A percentile compares a stretch with the other conserved stretches of the same genome.
Evolutionary conservation across 1,140 invertebrate species (phyloP).

Genomic region (Caenorhabditis inopinata): DNA sequence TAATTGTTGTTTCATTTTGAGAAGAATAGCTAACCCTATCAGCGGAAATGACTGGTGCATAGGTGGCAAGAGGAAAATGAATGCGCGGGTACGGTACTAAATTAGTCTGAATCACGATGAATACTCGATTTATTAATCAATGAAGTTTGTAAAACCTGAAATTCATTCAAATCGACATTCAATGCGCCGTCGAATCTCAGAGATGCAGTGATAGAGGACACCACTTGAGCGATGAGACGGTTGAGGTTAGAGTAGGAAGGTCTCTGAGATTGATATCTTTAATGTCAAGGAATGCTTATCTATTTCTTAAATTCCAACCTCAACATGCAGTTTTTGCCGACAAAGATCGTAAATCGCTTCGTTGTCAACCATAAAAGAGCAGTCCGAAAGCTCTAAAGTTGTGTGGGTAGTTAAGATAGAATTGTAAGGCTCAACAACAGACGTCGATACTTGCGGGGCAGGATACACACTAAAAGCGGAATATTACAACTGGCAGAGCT

Average conservation of each 20-base stretch:
- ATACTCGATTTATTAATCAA: too few relatives aligned
- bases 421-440: conserved; percentile 69
- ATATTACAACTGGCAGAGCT: neutral
- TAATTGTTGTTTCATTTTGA: neutral
- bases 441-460: conserved; percentile 74
- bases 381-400: conserved; percentile 77
- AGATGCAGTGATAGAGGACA: conserved; percentile 80
- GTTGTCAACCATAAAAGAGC: conserved; percentile 81
- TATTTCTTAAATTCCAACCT: neutral
- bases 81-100: conserved; percentile 71
- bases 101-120: conserved; percentile 71
- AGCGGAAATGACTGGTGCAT: conserved; percentile 80
- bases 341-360: conserved; percentile 82
- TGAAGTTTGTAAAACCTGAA: too few relatives aligned
- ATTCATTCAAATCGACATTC: conserved; percentile 82
- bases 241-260: conserved; percentile 81
- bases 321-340: conserved; percentile 69
- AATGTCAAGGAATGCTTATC: neutral
- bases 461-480: conserved; percentile 76
- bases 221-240: conserved; percentile 79
- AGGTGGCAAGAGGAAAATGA: conserved; percentile 78
- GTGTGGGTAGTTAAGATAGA: conserved; percentile 77
- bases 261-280: conserved; percentile 69
- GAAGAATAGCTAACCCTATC: conserved; percentile 73
- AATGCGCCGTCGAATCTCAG: conserved; percentile 81